Evolutionary conservation across 1,140 invertebrate species (phyloP).

Genomic region (Ridgeia piscesae): DNA sequence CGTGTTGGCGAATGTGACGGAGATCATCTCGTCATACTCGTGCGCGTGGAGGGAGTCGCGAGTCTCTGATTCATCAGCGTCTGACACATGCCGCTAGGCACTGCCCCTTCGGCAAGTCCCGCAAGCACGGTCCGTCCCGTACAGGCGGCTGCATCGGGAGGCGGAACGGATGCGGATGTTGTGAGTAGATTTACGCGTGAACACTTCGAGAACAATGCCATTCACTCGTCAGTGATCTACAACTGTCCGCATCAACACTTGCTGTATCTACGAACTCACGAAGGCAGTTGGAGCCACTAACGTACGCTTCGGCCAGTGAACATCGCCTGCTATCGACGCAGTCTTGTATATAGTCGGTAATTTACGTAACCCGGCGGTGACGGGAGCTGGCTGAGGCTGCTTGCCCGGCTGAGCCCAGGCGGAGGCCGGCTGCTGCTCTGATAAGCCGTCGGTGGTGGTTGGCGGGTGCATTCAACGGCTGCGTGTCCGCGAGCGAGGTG

Average conservation of each 20-base stretch:
- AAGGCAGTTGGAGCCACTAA: neutral
- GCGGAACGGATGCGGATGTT: neutral
- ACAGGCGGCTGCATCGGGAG: neutral
- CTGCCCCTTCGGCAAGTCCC: neutral
- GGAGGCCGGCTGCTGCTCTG: neutral
- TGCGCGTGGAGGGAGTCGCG: too few species aligned
- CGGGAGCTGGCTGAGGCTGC: neutral
- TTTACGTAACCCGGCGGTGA: neutral
- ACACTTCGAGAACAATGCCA: neutral
- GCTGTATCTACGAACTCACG: neutral
- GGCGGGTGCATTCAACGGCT: neutral
- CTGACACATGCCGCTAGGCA: neutral
- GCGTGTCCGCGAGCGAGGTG: neutral
- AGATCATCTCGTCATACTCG: too few species aligned
- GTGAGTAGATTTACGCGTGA: neutral
- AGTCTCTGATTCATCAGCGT: neutral
- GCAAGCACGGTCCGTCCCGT: too few species aligned
- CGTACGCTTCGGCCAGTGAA: neutral
- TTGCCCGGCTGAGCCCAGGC: neutral
- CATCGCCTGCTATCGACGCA: neutral
- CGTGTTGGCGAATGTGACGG: neutral
- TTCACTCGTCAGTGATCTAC: neutral
- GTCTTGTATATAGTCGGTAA: neutral
- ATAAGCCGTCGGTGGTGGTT: neutral
- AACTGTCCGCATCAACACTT: neutral